Base-by-base conservation (phyloP, 2,888 invertebrate genomes). In the Notocelia uddmanniana region DNA sequence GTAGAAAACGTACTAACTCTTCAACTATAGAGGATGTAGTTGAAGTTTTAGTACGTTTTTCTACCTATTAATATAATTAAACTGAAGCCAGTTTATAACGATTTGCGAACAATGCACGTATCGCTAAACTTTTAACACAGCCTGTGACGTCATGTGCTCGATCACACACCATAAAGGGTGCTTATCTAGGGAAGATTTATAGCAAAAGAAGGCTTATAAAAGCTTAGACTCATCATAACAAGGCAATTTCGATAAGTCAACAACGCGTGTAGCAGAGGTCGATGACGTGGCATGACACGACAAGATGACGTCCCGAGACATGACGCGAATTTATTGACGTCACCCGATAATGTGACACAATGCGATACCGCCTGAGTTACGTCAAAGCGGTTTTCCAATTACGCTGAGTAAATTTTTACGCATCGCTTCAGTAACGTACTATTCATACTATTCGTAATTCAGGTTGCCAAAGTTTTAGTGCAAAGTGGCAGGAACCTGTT, bases 221-320 rank as follows among this genome's bases (percentile, higher is more conserved):
- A 85, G 74, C 79, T 79, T 80, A 26, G 74, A 73, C 79, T 87
- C 88, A 88, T 85, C 84, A 82, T 84, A 81, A 86, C 87, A 80
- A 81, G 80, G 85, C 88, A 85, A 87, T 87, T 88, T 86, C 73
- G 78, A 80, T 80, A 83, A 88, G 88, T 87, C 87, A 88, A 88
- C 87, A 88, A 85, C 80, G 84, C 84, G 83, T 85, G 81, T 81
- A 85, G 83, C 77, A 76, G 79, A 75, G 55, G 72, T 71, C 55
- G 74, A 84, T 88, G 87, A 87, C 85, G 81, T 15, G 77, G 84
- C 87, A 83, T 85, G 83, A 82, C 82, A 79, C 76, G 84, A 84
- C 83, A 79, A 79, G 81, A 83, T 80, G 83, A 84, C 85, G 80
- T 78, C 78, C 79, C 31, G 57, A 52, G 73, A 74, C 77, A 79